phyloP scores from a whole-genome alignment of 2,797 vertebrate genomes.

The Graptemys geographica region DNA sequence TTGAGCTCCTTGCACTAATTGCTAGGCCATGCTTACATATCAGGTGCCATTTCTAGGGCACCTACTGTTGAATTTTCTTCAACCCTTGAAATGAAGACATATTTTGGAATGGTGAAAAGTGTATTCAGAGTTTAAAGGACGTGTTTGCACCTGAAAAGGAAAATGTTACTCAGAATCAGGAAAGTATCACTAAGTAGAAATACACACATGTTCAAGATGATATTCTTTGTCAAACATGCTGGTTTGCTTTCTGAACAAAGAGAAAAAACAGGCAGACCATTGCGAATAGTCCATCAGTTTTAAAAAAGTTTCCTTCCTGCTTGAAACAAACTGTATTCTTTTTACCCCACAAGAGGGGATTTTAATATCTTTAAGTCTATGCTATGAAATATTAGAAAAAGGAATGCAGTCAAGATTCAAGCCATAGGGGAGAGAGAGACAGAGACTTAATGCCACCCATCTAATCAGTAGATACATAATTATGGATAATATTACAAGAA shows the following conservation, averaged over 20 bases:
- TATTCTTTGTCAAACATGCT: constrained; percentile 18
- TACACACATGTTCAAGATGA: neutral
- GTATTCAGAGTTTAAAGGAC: neutral
- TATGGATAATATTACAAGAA: constrained; percentile 60
- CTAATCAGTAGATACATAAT: constrained; percentile 24
- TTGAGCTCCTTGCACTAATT: neutral
- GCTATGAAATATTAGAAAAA: constrained; percentile 3
- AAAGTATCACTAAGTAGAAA: neutral
- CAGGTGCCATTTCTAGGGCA: neutral
- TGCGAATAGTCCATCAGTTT: neutral
- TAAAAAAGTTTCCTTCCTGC: constrained; percentile 21
- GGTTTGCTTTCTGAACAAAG: constrained; percentile 41
- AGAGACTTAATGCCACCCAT: constrained; percentile 28
- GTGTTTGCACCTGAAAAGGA: neutral
- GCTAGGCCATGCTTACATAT: neutral
- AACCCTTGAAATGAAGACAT: neutral
- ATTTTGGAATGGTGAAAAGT: neutral
- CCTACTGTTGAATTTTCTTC: neutral
- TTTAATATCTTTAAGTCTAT: neutral
- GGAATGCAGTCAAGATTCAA: neutral
- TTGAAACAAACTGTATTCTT: constrained; percentile 21
- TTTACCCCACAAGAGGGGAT: neutral
- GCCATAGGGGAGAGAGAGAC: neutral
- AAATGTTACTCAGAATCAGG: neutral
- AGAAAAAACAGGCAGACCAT: constrained; percentile 35